phyloP scores from a whole-genome alignment of 2,797 vertebrate genomes.

The Chiroxiphia lanceolata region DNA sequence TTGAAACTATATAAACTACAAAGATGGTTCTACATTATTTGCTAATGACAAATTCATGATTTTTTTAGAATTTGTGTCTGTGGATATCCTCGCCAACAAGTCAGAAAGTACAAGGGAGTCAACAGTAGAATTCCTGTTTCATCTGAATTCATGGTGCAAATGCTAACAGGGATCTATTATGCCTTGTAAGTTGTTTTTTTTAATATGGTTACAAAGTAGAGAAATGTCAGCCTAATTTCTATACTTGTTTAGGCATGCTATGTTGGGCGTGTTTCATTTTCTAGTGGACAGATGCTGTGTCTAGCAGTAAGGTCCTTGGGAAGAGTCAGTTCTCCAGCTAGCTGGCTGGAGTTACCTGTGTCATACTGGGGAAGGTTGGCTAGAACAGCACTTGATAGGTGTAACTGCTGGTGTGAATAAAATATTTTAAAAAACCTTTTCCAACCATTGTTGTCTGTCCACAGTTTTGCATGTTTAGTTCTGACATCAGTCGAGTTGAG shows the following conservation, averaged over 20 bases:
- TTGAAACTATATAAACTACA: background rate
- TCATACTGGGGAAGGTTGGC: background rate
- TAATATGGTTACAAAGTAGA: background rate
- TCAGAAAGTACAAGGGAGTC: slow-evolving; percentile 91
- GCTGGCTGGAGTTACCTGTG: background rate
- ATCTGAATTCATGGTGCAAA: slow-evolving; percentile 96
- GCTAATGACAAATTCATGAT: background rate
- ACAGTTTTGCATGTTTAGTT: background rate
- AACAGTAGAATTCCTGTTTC: slow-evolving; percentile 90
- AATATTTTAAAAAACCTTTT: background rate
- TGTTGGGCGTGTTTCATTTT: background rate
- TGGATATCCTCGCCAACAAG: slow-evolving; percentile 93
- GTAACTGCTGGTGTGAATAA: background rate
- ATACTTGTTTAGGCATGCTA: background rate
- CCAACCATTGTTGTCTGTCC: background rate
- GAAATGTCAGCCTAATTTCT: background rate
- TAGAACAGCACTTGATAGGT: background rate
- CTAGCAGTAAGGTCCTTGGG: background rate
- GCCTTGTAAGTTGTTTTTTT: slow-evolving; percentile 86
- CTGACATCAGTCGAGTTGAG: background rate
- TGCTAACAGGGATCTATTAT: slow-evolving; percentile 96
- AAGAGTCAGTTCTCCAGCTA: background rate
- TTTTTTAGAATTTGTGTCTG: slow-evolving; percentile 91
- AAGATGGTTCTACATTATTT: background rate
- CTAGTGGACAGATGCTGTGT: background rate